Percentiles rank a stretch among this genome's conserved stretches.
Evolutionary conservation across 1,140 invertebrate species (phyloP).

Genomic region (Macrocentrus cingulum): DNA sequence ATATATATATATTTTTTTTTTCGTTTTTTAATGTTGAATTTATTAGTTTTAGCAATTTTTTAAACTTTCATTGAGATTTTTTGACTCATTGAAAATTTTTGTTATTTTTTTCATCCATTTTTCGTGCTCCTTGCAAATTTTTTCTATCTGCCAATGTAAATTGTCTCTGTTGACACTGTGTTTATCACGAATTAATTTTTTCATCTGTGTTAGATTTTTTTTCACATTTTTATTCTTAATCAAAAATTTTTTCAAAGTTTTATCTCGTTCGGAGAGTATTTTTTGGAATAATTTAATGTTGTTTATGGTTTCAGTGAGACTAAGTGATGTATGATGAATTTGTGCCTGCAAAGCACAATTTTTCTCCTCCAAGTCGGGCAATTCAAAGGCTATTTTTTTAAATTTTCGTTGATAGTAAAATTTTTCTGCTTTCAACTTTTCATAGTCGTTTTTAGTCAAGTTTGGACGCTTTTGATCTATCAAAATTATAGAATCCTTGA

Average conservation of each 20-base stretch:
- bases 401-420: slow-evolving; percentile 28
- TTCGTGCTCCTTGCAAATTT: slow-evolving; percentile 20
- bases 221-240: no score
- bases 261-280: background rate
- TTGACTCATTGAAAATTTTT: slow-evolving; percentile 14
- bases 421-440: slow-evolving; percentile 29
- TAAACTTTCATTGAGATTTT: slow-evolving; percentile 17
- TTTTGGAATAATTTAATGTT: no score
- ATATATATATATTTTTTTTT: no score
- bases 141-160: background rate
- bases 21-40: background rate
- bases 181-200: background rate
- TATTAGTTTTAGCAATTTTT: slow-evolving; percentile 11
- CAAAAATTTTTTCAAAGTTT: no score
- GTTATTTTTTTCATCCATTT: slow-evolving; percentile 27
- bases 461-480: slow-evolving; percentile 19
- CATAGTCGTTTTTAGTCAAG: slow-evolving; percentile 30
- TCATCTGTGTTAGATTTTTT: no score
- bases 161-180: background rate
- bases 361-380: no score
- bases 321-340: no score
- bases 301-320: no score
- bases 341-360: no score
- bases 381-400: no score
- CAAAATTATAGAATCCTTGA: slow-evolving; percentile 8